phyloP scores from a whole-genome alignment of 2,113 vertebrate genomes.

The Periophthalmodon schlosseri region DNA sequence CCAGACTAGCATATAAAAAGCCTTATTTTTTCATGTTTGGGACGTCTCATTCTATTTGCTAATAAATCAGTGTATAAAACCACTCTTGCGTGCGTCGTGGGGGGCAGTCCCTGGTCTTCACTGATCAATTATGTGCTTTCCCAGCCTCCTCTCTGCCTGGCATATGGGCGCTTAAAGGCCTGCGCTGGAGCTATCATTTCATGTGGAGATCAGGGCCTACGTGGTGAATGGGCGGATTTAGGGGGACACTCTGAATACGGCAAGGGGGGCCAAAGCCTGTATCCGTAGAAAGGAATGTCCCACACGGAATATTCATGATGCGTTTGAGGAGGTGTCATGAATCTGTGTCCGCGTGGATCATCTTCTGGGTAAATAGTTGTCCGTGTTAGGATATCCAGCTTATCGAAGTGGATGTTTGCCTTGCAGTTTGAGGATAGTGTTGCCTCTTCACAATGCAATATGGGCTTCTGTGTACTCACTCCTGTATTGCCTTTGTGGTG shows the following conservation, averaged over 20 bases:
- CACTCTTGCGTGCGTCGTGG: conserved; percentile 67
- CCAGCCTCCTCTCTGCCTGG: conserved; percentile 77
- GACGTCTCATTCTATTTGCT: conserved; percentile 45
- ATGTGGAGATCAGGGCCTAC: conserved; percentile 83
- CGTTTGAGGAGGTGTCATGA: conserved; percentile 83
- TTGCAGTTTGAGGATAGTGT: conserved; percentile 69
- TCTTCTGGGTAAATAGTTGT: conserved; percentile 85
- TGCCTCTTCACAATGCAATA: conserved; percentile 68
- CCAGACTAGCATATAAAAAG: too few species aligned
- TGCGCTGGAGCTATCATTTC: conserved; percentile 83
- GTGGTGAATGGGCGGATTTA: conserved; percentile 83
- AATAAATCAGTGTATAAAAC: conserved; percentile 62
- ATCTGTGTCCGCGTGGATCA: conserved; percentile 83
- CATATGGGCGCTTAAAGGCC: conserved; percentile 81
- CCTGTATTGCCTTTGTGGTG: conserved; percentile 68
- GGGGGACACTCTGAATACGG: conserved; percentile 61
- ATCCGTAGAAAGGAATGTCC: conserved; percentile 72
- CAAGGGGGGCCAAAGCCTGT: conserved; percentile 57
- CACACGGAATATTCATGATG: conserved; percentile 89
- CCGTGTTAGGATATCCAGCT: conserved; percentile 60
- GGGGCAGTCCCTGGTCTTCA: conserved; percentile 79
- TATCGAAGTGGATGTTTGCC: conserved; percentile 52
- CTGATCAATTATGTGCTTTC: conserved; percentile 87
- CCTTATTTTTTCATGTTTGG: conserved; percentile 10
- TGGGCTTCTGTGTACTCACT: conserved; percentile 64